These are phyloP conservation scores for Aptenodytes patagonicus DNA, from an alignment of 2,113 vertebrate species.

Conservation along the genomic window DNA sequence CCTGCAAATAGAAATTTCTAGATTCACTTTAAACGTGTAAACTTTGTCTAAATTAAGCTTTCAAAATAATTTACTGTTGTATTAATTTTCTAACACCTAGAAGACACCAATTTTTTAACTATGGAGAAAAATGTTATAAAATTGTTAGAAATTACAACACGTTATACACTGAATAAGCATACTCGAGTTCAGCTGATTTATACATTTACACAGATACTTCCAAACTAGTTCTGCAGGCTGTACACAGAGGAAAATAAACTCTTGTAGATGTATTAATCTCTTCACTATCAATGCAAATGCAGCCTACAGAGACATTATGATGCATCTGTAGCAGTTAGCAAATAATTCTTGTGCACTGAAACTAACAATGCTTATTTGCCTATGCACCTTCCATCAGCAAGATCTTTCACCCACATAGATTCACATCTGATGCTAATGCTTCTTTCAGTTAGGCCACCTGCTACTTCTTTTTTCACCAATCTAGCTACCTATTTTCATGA, in stretches of 20 bases:
- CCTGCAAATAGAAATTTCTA: neutral
- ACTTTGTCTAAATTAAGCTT: neutral
- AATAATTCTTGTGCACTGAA: neutral
- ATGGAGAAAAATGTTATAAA: neutral
- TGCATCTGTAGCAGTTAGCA: neutral
- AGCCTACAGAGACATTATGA: neutral
- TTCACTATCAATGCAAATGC: neutral
- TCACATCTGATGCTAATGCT: neutral
- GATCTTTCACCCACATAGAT: neutral
- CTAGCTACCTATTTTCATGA: neutral
- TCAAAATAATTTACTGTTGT: neutral
- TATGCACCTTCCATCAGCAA: neutral
- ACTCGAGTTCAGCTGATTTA: neutral
- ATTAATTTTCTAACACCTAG: neutral
- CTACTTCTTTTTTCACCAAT: neutral
- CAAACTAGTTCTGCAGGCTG: neutral
- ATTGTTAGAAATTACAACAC: neutral
- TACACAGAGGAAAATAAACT: neutral
- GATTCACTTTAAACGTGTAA: neutral
- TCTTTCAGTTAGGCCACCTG: neutral
- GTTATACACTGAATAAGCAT: neutral
- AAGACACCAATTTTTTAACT: neutral
- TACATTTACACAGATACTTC: neutral
- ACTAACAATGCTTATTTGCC: neutral
- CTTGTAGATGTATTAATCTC: neutral